Percentiles rank a stretch among this genome's conserved stretches.
Conservation (phyloP, 2,113 vertebrate genomes). For the Ahaetulla prasina region DNA sequence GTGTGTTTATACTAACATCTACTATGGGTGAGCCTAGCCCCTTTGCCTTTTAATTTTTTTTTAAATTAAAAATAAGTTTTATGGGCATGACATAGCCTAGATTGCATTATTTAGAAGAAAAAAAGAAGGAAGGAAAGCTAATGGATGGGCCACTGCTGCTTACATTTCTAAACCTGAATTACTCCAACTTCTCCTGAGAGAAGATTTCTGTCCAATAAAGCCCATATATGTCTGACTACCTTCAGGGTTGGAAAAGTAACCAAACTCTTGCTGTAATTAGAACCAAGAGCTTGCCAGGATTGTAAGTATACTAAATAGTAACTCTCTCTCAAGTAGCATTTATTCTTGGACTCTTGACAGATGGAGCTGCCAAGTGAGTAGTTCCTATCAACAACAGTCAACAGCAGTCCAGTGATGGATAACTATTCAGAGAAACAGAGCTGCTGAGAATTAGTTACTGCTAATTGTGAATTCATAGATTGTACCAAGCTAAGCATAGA, state of each 20-base stretch:
- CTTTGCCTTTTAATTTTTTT: neutral
- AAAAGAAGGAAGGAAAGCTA: neutral
- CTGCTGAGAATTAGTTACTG: neutral
- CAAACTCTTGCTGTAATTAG: neutral
- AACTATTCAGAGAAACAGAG: neutral
- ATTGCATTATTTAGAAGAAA: neutral
- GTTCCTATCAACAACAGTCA: neutral
- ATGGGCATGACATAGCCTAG: neutral
- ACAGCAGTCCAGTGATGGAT: neutral
- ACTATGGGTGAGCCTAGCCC: neutral
- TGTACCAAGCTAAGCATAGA: neutral
- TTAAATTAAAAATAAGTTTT: neutral
- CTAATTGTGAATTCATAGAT: neutral
- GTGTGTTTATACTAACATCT: neutral
- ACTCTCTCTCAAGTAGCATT: neutral
- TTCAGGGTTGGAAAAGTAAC: neutral
- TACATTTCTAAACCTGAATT: neutral
- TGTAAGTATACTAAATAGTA: neutral
- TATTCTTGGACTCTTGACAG: neutral
- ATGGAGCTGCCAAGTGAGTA: neutral
- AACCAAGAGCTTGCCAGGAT: neutral
- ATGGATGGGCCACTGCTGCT: neutral
- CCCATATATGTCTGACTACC: neutral
- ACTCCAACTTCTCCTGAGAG: neutral
- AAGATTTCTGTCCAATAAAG: neutral